Evolutionary conservation across 2,888 invertebrate genomes (phyloP), one percentile per base, ranked within the genome.

Genomic region (Notodonta ziczac): DNA sequence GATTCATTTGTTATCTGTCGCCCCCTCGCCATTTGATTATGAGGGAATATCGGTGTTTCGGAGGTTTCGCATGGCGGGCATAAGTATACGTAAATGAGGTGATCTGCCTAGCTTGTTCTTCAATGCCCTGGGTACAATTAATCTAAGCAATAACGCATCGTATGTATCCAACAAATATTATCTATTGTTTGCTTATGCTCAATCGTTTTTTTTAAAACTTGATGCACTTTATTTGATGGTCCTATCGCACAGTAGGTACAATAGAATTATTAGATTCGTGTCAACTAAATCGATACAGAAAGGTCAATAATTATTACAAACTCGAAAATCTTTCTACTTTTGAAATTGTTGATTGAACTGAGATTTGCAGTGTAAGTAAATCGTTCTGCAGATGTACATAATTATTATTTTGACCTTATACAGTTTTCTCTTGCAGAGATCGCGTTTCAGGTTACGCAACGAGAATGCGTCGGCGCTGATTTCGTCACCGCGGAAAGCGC

Each of bases 401-500:
- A 88, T 88, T 88, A 86, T 85, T 88, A 86, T 85, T 88, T 85
- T 83, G 88, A 88, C 88, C 88, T 87, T 88, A 86, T 76, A 85
- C 80, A 86, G 85, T 91, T 90, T 91, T 90, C 89, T 88, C 87
- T 86, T 85, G 86, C 82, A 83, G 78, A 88, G 88, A 91, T 91
- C 91, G 87, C 86, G 86, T 89, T 89, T 89, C 89, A 86, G 82
- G 84, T 92, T 92, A 89, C 91, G 90, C 82, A 93, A 91, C 87
- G 78, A 81, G 84, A 86, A 88, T 90, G 90, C 90, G 91, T 88
- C 89, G 88, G 89, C 89, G 90, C 88, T 82, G 86, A 91, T 93
- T 93, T 93, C 93, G 91, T 92, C 93, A 93, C 91, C 90, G 88
- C 92, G 93, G 93, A 91, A 93, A 93, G 88, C 91, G 92, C 90